These are phyloP conservation scores for Andrena trimmerana DNA, from an alignment of 2,888 invertebrate genomes.

Conservation along the genomic window DNA sequence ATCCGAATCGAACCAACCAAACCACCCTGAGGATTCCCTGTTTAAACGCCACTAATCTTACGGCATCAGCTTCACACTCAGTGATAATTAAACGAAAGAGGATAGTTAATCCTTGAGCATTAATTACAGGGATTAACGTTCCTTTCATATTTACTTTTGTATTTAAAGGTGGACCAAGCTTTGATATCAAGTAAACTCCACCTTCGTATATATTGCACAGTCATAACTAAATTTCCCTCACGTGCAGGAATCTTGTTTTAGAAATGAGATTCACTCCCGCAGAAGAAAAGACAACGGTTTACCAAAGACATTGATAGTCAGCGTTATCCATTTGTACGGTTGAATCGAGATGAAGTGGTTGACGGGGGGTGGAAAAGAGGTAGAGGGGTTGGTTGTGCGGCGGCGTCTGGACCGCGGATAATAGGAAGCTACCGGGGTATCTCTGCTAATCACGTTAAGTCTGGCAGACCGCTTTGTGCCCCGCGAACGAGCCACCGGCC, in stretches of 20 bases:
- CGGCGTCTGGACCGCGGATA: constrained; percentile 83
- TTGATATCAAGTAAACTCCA: too few relatives aligned
- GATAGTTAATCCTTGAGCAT: too few relatives aligned
- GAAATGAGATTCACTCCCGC: not conserved
- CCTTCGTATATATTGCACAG: too few relatives aligned
- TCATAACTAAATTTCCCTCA: too few relatives aligned
- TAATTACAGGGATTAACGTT: too few relatives aligned
- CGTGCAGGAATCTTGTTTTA: too few relatives aligned
- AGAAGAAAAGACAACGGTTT: constrained; percentile 24
- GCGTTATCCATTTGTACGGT: constrained; percentile 56
- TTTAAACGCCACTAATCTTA: constrained; percentile 51
- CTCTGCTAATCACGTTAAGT: constrained; percentile 85
- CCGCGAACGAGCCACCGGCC: constrained; percentile 77
- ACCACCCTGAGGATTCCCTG: constrained; percentile 5
- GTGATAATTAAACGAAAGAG: too few relatives aligned
- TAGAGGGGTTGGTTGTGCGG: constrained; percentile 69
- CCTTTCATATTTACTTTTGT: too few relatives aligned
- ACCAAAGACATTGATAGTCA: constrained; percentile 70
- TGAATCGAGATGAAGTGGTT: constrained; percentile 70
- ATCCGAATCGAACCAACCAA: constrained; percentile 46
- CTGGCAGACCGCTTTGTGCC: constrained; percentile 83
- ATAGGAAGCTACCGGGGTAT: constrained; percentile 82
- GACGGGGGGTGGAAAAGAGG: constrained; percentile 64
- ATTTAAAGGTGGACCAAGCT: too few relatives aligned
- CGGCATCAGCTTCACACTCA: not conserved